Evolutionary conservation across 2,797 vertebrate genomes (phyloP).

Genomic region (Sebastes ruberrimus): DNA sequence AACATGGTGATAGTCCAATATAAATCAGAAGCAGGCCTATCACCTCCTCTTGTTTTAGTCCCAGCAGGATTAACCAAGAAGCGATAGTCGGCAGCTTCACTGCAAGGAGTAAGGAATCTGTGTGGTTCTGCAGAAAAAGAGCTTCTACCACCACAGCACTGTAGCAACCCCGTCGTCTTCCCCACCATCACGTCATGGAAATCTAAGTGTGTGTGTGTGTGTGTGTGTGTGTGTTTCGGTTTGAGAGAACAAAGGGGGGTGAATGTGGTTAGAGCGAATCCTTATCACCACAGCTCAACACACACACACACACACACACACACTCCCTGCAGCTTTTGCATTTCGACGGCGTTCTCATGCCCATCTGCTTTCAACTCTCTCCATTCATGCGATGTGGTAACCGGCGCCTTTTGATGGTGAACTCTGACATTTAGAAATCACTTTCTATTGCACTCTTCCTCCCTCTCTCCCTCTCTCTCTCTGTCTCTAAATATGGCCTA

Average conservation of each 20-base stretch:
- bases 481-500: slow-evolving; percentile 62
- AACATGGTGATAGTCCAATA: background rate
- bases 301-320: slow-evolving; percentile 3
- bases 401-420: slow-evolving; percentile 69
- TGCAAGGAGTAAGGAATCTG: slow-evolving; percentile 47
- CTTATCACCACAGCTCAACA: slow-evolving; percentile 65
- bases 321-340: slow-evolving; percentile 58
- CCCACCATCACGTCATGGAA: slow-evolving; percentile 72
- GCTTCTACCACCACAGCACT: slow-evolving; percentile 25
- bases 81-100: background rate
- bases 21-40: background rate
- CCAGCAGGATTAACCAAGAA: slow-evolving; percentile 6
- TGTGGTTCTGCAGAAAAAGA: slow-evolving; percentile 38
- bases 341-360: slow-evolving; percentile 66
- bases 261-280: slow-evolving; percentile 75
- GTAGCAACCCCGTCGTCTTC: slow-evolving; percentile 58
- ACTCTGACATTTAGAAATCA: slow-evolving; percentile 80
- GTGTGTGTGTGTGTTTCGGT: slow-evolving; percentile 49
- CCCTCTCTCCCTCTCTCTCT: slow-evolving; percentile 33
- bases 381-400: slow-evolving; percentile 75
- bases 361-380: slow-evolving; percentile 75
- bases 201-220: slow-evolving; percentile 32
- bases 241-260: slow-evolving; percentile 69
- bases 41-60: background rate
- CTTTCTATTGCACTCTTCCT: slow-evolving; percentile 63